These are phyloP conservation scores for Tenodera sinensis DNA, from an alignment of 2,888 invertebrate genomes.

Conservation along the genomic window DNA sequence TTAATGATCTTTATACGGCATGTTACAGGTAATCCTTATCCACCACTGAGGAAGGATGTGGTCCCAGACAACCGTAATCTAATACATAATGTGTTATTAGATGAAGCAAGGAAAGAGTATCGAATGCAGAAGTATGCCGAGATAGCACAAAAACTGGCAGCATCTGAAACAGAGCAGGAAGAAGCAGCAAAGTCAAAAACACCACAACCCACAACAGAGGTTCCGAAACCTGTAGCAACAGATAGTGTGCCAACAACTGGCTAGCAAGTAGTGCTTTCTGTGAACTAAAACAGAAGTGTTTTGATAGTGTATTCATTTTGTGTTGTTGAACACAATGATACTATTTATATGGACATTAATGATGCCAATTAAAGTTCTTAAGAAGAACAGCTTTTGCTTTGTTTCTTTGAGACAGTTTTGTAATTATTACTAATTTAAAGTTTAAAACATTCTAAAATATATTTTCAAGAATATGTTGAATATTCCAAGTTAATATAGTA, in stretches of 20 bases:
- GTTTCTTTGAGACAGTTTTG: too few relatives aligned
- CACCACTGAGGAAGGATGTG: slow-evolving; percentile 59
- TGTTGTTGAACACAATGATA: too few relatives aligned
- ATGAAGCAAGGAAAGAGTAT: slow-evolving; percentile 79
- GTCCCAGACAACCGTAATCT: slow-evolving; percentile 58
- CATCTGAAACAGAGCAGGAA: not conserved
- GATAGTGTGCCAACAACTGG: not conserved
- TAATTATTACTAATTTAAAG: too few relatives aligned
- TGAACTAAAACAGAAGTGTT: not conserved
- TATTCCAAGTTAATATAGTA: too few relatives aligned
- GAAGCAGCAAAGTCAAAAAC: not conserved
- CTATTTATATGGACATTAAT: too few relatives aligned
- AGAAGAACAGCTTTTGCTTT: too few relatives aligned
- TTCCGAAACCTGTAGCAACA: not conserved
- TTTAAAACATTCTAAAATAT: too few relatives aligned
- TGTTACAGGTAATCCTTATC: slow-evolving; percentile 70
- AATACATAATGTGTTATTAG: slow-evolving; percentile 77
- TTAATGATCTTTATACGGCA: not conserved
- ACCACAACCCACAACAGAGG: not conserved
- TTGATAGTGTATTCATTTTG: not conserved
- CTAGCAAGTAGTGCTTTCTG: not conserved
- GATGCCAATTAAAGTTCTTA: too few relatives aligned
- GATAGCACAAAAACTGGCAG: slow-evolving; percentile 41
- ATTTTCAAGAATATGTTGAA: too few relatives aligned
- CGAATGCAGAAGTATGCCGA: slow-evolving; percentile 64